Percentiles rank a stretch among this genome's conserved stretches.
phyloP scores from a whole-genome alignment of 2,888 invertebrate genomes.

The Clepsis dumicolana region DNA sequence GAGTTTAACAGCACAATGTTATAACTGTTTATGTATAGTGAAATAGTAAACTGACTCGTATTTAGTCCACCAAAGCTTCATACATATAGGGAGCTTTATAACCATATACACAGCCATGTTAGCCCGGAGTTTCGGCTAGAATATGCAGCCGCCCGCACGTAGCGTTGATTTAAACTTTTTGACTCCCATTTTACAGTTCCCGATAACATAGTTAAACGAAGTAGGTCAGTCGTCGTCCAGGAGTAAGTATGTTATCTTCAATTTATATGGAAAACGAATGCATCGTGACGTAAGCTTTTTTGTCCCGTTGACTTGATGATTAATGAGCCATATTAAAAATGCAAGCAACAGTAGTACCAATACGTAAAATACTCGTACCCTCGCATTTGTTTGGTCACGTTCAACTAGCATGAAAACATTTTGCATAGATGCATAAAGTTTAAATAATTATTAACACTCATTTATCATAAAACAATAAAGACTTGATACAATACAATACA shows the following conservation, averaged over 20 bases:
- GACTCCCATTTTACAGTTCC: conserved; percentile 9
- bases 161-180: conserved; percentile 18
- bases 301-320: neutral
- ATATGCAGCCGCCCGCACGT: conserved; percentile 12
- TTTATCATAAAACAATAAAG: too few species aligned
- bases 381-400: too few species aligned
- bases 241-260: conserved; percentile 4
- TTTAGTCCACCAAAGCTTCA: too few species aligned
- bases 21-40: too few species aligned
- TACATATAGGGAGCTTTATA: neutral
- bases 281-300: neutral
- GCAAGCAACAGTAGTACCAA: too few species aligned
- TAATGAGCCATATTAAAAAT: neutral
- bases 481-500: too few species aligned
- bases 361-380: too few species aligned
- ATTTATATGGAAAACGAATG: conserved; percentile 7
- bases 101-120: neutral
- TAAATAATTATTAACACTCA: too few species aligned
- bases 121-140: neutral
- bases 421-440: too few species aligned
- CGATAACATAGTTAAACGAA: conserved; percentile 10
- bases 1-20: too few species aligned
- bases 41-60: too few species aligned
- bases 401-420: too few species aligned
- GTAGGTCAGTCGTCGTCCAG: conserved; percentile 15